These are phyloP conservation scores for Drosophila leontia DNA, from an alignment of 1,140 invertebrate genomes.

Conservation along the genomic window DNA sequence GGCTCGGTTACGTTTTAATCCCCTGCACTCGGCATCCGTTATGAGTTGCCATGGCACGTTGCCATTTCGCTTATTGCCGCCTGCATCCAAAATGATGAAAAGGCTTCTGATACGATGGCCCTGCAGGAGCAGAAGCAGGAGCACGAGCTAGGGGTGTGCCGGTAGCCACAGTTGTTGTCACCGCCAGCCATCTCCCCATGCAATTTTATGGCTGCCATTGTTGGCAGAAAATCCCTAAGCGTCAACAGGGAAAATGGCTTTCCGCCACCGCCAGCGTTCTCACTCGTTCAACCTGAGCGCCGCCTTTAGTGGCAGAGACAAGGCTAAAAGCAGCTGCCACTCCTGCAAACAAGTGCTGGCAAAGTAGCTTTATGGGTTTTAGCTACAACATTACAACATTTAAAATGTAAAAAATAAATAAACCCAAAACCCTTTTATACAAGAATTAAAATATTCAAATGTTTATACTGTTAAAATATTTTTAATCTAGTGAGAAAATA, in stretches of 20 bases:
- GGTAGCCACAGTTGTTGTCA: slow-evolving; percentile 13
- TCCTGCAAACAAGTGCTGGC: slow-evolving; percentile 13
- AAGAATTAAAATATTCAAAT: background rate
- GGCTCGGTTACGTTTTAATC: slow-evolving; percentile 56
- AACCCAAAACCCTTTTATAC: background rate
- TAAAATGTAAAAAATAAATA: background rate
- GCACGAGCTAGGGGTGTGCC: background rate
- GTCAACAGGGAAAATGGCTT: slow-evolving; percentile 67
- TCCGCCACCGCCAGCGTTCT: slow-evolving; percentile 49
- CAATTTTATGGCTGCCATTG: slow-evolving; percentile 67
- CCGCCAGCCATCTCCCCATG: slow-evolving; percentile 33
- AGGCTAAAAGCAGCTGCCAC: slow-evolving; percentile 15
- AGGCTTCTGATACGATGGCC: slow-evolving; percentile 15
- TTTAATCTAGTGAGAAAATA: too few species aligned
- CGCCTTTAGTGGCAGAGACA: slow-evolving; percentile 15
- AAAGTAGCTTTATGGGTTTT: background rate
- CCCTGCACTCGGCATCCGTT: slow-evolving; percentile 41
- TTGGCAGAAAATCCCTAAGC: slow-evolving; percentile 64
- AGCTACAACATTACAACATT: background rate
- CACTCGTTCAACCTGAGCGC: slow-evolving; percentile 31
- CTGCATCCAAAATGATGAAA: slow-evolving; percentile 52
- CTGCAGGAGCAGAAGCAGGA: background rate
- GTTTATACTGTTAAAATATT: too few species aligned
- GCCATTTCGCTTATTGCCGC: slow-evolving; percentile 66
- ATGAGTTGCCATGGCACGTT: slow-evolving; percentile 63